A percentile compares a stretch with the other conserved stretches of the same genome.
Evolutionary conservation across 2,797 vertebrate genomes (phyloP).

Genomic region (Anisognathus igniventris): DNA sequence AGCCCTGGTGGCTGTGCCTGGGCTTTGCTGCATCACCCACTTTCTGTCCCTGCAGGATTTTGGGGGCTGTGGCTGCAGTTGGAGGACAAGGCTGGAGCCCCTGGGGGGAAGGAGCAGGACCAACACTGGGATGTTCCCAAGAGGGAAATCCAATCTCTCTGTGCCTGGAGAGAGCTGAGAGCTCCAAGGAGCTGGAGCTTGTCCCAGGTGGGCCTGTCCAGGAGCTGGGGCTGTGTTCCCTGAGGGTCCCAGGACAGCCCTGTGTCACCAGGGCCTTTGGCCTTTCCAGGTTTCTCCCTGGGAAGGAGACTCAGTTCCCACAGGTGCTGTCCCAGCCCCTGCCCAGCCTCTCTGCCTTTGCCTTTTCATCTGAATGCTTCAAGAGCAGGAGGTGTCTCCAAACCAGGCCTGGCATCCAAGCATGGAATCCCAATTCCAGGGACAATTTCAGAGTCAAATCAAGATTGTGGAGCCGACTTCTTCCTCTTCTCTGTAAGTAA

Average conservation of each 20-base stretch:
- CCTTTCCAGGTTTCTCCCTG: neutral
- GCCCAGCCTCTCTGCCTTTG: neutral
- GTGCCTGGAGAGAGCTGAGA: neutral
- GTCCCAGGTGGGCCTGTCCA: neutral
- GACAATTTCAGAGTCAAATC: slow-evolving; percentile 51
- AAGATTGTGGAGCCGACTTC: neutral
- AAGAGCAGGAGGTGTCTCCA: neutral
- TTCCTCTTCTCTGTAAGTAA: neutral
- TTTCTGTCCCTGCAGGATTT: rapidly evolving
- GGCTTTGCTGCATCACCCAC: neutral
- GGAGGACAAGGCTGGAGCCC: neutral
- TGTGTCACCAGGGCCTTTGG: neutral
- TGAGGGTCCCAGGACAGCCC: neutral
- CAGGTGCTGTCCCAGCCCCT: neutral
- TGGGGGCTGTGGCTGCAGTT: neutral
- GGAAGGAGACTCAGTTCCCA: slow-evolving; percentile 9
- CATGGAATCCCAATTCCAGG: neutral
- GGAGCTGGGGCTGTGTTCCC: neutral
- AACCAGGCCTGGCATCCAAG: neutral
- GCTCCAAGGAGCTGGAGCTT: neutral
- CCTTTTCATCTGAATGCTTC: neutral
- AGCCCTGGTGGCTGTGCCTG: neutral
- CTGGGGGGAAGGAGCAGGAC: neutral
- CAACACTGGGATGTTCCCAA: neutral
- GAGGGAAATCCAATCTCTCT: neutral